These are phyloP conservation scores for Eutrigla gurnardus DNA, from an alignment of 2,797 vertebrate species.

Conservation along the genomic window DNA sequence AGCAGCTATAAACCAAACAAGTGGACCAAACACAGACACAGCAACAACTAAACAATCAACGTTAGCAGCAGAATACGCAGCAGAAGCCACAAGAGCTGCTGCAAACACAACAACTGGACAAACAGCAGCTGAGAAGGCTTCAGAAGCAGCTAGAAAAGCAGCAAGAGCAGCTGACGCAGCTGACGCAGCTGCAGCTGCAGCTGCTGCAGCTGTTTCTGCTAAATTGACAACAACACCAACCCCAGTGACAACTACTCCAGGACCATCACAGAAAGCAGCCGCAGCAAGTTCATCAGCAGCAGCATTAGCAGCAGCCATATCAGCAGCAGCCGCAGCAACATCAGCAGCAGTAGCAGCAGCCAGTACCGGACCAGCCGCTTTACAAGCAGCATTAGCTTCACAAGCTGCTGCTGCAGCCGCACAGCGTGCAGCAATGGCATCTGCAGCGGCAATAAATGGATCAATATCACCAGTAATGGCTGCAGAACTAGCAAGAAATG, in stretches of 20 bases:
- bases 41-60: no score
- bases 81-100: no score
- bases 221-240: not conserved
- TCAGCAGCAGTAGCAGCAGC: not conserved
- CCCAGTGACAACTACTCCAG: not conserved
- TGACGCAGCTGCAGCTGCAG: no score
- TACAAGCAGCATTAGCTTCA: not conserved
- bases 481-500: not conserved
- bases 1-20: no score
- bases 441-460: not conserved
- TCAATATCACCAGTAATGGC: fast-evolving
- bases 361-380: fast-evolving
- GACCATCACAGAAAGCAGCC: no score
- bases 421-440: not conserved
- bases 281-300: not conserved
- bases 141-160: no score
- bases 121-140: no score
- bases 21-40: no score
- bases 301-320: not conserved
- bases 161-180: no score
- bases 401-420: constrained; percentile 9
- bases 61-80: no score
- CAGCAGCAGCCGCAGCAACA: not conserved
- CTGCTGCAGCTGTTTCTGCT: no score
- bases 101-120: no score